Base-by-base conservation (phyloP, 2,888 invertebrate species). In the Chrysina gloriosa region DNA sequence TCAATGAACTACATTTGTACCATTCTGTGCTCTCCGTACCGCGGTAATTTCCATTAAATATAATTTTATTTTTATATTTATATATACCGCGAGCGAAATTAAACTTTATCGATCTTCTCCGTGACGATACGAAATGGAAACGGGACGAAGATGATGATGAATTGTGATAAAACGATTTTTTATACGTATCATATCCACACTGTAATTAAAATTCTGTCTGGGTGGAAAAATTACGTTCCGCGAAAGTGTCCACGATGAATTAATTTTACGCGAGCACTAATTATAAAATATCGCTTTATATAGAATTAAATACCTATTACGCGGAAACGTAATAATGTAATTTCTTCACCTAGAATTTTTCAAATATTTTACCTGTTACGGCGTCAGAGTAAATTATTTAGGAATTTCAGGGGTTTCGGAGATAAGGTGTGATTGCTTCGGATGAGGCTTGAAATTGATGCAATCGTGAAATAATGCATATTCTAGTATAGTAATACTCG, bases 111-210 rank as follows among this genome's bases (percentile, higher is more conserved):
- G n/a, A n/a, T 3, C n/a, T 34, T 3, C 34, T 36, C n/a, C 2
- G 4, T 36, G 1, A 14, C 14, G 14, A n/a, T 14, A 1, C 7
- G 36, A 36, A 11, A 36, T n/a, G 9, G 21, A 45, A 45, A 21
- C 21, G 19, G 7, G 5, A 27, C 16, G n/a, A 14, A 61, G 29
- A 61, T 27, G 25, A 29, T 42, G 27, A 61, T 61, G 42, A 61
- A 61, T 61, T 61, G 42, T 42, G 58, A 61, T 61, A 61, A 36
- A 61, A 14, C 27, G 58, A 42, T 42, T 61, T 61, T 61, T 61
- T 42, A 42, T 61, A 61, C 31, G 21, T 52, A 31, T 31, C 29
- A 31, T 16, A 29, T 52, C 31, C 31, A 31, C 3, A 36, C 19
- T 23, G 9, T 61, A 39, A 61, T 61, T 61, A 61, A 27, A 61